phyloP scores from a whole-genome alignment of 2,888 invertebrate genomes.

The Pimpla rufipes region DNA sequence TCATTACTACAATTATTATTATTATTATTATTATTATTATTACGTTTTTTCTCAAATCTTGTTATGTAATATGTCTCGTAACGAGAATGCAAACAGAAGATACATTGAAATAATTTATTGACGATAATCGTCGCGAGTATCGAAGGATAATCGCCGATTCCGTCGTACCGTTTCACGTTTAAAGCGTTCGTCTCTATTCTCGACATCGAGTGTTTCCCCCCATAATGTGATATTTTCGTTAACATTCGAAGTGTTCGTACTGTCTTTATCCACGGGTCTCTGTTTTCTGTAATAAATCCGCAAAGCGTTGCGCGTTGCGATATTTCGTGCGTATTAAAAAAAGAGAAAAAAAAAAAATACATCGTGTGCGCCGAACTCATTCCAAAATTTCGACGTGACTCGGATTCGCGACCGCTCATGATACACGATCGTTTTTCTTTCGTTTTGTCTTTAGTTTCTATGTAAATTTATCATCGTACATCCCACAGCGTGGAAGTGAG shows the following conservation, averaged over 20 bases:
- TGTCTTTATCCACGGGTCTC: constrained; percentile 50
- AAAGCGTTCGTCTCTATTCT: constrained; percentile 63
- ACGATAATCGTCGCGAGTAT: constrained; percentile 72
- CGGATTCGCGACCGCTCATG: constrained; percentile 59
- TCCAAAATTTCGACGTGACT: constrained; percentile 60
- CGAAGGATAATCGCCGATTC: constrained; percentile 33
- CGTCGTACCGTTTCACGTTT: constrained; percentile 58
- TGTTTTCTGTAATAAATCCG: constrained; percentile 53
- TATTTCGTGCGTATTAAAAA: neutral
- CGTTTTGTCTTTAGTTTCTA: constrained; percentile 70
- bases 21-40: constrained; percentile 70
- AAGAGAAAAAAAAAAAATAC: neutral
- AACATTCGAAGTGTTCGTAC: constrained; percentile 65
- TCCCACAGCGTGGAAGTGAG: constrained; percentile 64
- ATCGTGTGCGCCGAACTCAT: constrained; percentile 50
- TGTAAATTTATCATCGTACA: constrained; percentile 79
- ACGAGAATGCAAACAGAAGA: constrained; percentile 64
- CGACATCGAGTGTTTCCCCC: constrained; percentile 24
- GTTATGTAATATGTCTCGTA: constrained; percentile 75
- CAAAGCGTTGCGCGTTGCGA: constrained; percentile 1
- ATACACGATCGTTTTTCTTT: constrained; percentile 62
- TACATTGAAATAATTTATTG: constrained; percentile 72
- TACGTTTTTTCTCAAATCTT: constrained; percentile 75
- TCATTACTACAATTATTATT: constrained; percentile 53
- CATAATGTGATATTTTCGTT: constrained; percentile 65